Base-by-base conservation (phyloP, 2,113 vertebrate species). In the Muscicapa adusta region DNA sequence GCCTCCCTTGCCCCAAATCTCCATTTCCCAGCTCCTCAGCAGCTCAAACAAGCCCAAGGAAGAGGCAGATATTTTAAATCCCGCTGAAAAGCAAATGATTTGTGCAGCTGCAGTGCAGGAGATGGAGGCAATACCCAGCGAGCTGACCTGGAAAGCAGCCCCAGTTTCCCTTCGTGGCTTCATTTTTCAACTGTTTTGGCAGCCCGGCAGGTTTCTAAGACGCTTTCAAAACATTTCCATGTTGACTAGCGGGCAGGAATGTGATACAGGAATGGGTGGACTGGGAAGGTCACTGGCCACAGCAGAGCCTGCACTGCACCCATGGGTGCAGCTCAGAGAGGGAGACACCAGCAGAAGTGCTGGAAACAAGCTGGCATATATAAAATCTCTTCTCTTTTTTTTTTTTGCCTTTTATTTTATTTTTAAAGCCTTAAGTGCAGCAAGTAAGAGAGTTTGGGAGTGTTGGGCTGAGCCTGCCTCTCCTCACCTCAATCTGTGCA, bases 151-250 rank as follows among this genome's bases (percentile, higher is more conserved):
- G 93, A 94, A 67, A 53, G 56, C 45, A 20, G 93, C 89, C 66
- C 36, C 8, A 1, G 0, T 24, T 84, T 86, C 89, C 77, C 68
- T 65, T 34, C 12, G 1, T 0, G 0, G 31, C 75, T 93, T 80
- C 68, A n/a, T 80, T 87, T 89, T 92, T 51, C 94, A 89, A 65
- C 80, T 0, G 33, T 61, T 78, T 42, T 97, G 96, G 94, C 95
- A 96, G 84, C 8, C 2, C 7, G 0, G 23, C 84, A 68, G 89
- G 93, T 87, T 92, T 94, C 95, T 94, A 92, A 85, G 93, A 87
- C 3, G 0, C 89, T 91, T 84, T 63, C 77, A 94, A 95, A 96
- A 95, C 93, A 95, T 94, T 96, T 85, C 84, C 54, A 25, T 78
- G 74, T 57, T 92, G 92, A 75, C 93, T 85, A 38, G 85, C 0